These are phyloP conservation scores for Temnothorax nylanderi DNA, from an alignment of 1,140 invertebrate species.

Conservation along the genomic window DNA sequence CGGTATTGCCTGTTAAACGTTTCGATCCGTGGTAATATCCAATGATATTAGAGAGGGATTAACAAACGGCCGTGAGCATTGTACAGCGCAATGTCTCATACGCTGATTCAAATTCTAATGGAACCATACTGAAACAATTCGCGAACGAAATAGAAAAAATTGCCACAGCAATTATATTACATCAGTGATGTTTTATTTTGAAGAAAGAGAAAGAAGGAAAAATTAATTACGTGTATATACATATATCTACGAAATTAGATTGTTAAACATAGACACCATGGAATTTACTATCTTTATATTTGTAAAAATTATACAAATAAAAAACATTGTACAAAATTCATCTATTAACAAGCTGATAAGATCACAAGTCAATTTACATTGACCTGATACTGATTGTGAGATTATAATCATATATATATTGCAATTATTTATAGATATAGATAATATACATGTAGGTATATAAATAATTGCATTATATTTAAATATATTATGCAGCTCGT, in stretches of 20 bases:
- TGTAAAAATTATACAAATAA: too few species aligned
- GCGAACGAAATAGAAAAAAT: background rate
- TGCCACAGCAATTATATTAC: background rate
- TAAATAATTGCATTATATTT: background rate
- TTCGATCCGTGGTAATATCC: background rate
- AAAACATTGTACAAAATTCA: too few species aligned
- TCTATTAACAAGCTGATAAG: too few species aligned
- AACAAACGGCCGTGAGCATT: background rate
- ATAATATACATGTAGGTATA: too few species aligned
- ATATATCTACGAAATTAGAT: background rate
- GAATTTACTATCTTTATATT: too few species aligned
- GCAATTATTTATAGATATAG: too few species aligned
- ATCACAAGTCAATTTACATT: background rate
- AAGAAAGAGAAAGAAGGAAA: background rate
- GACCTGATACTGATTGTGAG: background rate
- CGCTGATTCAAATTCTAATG: background rate
- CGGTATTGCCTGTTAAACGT: background rate
- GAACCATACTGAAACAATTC: background rate
- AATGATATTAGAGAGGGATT: background rate
- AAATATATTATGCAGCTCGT: background rate
- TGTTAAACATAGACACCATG: too few species aligned
- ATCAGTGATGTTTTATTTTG: background rate
- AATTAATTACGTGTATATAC: background rate
- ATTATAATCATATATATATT: too few species aligned
- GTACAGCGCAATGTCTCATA: background rate